These are phyloP conservation scores for Acleris laterana DNA, from an alignment of 2,888 invertebrate genomes.

Conservation along the genomic window DNA sequence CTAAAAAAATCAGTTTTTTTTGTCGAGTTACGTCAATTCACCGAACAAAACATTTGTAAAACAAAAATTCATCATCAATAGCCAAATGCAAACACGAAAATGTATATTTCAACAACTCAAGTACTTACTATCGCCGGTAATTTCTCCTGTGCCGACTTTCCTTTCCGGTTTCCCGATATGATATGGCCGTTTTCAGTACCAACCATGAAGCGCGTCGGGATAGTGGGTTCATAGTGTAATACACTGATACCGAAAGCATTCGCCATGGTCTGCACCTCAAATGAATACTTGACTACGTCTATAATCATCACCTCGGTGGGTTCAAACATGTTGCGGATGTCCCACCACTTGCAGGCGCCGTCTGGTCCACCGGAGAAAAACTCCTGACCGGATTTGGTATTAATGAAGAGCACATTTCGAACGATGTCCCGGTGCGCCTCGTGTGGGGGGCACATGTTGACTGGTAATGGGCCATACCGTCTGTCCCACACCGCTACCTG, in stretches of 20 bases:
- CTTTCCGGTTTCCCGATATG: conserved; percentile 88
- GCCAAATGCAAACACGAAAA: too few relatives aligned
- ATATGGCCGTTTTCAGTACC: conserved; percentile 88
- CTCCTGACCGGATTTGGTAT: conserved; percentile 95
- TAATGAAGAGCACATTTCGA: conserved; percentile 93
- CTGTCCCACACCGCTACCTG: conserved; percentile 90
- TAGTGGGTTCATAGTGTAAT: conserved; percentile 89
- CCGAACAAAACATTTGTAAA: too few relatives aligned
- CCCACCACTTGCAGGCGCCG: conserved; percentile 94
- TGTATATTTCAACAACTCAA: too few relatives aligned
- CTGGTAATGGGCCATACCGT: conserved; percentile 88
- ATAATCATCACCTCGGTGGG: conserved; percentile 87
- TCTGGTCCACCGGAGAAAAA: conserved; percentile 96
- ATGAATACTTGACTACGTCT: conserved; percentile 84
- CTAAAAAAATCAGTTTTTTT: too few relatives aligned
- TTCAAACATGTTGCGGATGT: conserved; percentile 86
- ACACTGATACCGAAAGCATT: conserved; percentile 85
- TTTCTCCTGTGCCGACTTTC: conserved; percentile 87
- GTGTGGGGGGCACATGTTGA: conserved; percentile 89
- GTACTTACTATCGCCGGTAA: conserved; percentile 67
- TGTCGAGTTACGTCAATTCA: too few relatives aligned
- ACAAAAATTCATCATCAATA: too few relatives aligned
- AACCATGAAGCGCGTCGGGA: conserved; percentile 89
- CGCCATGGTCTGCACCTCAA: conserved; percentile 80
- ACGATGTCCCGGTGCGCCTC: conserved; percentile 94